A percentile compares a stretch with the other conserved stretches of the same genome.
phyloP scores from a whole-genome alignment of 2,113 vertebrate species.

The Anolis carolinensis region DNA sequence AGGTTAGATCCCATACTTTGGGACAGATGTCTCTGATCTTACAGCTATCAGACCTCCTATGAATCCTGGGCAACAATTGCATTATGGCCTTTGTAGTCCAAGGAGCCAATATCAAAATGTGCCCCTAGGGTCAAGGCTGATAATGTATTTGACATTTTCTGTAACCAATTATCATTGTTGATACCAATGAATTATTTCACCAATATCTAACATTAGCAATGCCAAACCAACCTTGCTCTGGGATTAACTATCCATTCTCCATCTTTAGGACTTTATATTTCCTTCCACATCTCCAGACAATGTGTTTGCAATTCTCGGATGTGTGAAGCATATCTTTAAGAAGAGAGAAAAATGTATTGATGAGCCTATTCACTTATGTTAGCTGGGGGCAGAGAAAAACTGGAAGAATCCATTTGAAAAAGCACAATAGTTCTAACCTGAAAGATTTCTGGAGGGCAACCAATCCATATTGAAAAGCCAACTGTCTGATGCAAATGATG shows the following conservation, averaged over 20 bases:
- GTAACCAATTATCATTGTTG: too few species aligned
- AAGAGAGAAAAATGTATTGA: constrained; percentile 21
- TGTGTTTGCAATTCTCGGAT: neutral
- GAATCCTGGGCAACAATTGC: too few species aligned
- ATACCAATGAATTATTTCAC: too few species aligned
- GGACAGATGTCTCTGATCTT: too few species aligned
- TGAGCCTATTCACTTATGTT: neutral
- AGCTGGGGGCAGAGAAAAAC: constrained; percentile 27
- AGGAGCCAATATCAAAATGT: too few species aligned
- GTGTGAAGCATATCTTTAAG: constrained; percentile 8
- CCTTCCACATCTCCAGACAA: constrained; percentile 14
- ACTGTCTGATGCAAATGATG: constrained; percentile 53
- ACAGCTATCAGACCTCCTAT: too few species aligned
- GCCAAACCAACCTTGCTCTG: neutral
- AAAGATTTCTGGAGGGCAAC: constrained; percentile 69
- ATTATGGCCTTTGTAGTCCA: too few species aligned
- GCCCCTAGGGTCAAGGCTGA: too few species aligned
- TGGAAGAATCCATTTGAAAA: constrained; percentile 59
- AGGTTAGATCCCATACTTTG: too few species aligned
- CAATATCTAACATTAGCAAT: too few species aligned
- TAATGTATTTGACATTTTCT: too few species aligned
- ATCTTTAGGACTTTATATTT: neutral
- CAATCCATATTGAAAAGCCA: constrained; percentile 66
- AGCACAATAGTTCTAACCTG: constrained; percentile 55
- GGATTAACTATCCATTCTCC: neutral